Percentiles rank a stretch among this genome's conserved stretches.
Evolutionary conservation across 2,113 vertebrate genomes (phyloP).

Genomic region (Melanotaenia duboulayi): DNA sequence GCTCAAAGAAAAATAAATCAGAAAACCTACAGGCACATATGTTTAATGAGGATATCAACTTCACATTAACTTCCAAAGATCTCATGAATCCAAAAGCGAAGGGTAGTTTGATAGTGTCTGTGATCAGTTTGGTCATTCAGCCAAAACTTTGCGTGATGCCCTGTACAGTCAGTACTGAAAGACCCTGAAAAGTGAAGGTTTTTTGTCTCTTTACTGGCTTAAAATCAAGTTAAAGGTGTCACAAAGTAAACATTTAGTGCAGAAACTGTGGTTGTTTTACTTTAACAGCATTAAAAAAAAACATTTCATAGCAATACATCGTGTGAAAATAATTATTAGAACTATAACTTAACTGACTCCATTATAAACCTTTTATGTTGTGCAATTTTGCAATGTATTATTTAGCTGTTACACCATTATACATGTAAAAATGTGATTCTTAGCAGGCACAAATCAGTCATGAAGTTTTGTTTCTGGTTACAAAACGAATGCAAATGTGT

Average conservation of each 20-base stretch:
- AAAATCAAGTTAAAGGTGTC: constrained; percentile 4
- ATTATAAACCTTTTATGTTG: not conserved
- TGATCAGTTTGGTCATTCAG: too few relatives aligned
- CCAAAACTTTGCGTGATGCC: too few relatives aligned
- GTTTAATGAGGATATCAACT: too few relatives aligned
- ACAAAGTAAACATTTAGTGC: too few relatives aligned
- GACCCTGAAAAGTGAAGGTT: not conserved
- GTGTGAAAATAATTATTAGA: not conserved
- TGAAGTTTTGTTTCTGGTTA: constrained; percentile 4
- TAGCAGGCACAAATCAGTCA: constrained; percentile 3
- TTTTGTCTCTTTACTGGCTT: constrained; percentile 11
- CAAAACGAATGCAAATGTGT: constrained; percentile 10
- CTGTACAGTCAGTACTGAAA: not conserved
- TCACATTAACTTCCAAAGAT: too few relatives aligned
- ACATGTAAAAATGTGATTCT: constrained; percentile 2
- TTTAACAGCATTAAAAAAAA: too few relatives aligned
- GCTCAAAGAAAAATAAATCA: too few relatives aligned
- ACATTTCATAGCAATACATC: not conserved
- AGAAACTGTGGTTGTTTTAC: too few relatives aligned
- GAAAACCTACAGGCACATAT: too few relatives aligned
- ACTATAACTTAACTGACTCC: not conserved
- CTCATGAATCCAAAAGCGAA: too few relatives aligned
- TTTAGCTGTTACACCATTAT: not conserved
- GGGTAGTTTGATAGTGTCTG: too few relatives aligned
- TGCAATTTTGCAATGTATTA: not conserved